Base-by-base conservation (phyloP, 2,113 vertebrate genomes). In the Athene noctua region DNA sequence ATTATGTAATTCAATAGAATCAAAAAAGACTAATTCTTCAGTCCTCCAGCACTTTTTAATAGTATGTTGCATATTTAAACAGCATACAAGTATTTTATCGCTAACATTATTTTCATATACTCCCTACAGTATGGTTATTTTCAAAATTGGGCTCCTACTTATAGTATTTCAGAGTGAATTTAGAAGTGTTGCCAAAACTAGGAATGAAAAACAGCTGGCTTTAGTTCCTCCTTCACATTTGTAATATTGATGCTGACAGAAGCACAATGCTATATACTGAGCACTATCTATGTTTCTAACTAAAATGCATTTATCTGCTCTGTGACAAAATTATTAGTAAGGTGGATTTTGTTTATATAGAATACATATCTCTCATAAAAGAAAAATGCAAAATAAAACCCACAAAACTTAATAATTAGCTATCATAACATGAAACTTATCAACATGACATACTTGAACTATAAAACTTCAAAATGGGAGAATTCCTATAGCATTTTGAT, bases 401-500 rank as follows among this genome's bases (percentile, higher is more conserved):
- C 58, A 61, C 22, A 19, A 38, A 82, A 71, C 47, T 80, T 82
- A 67, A 75, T 83, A 54, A 94, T 95, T 90, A 95, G 93, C 71
- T 62, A 71, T 82, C 63, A 29, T 12, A 83, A 82, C 26, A 77
- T 68, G n/a, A 68, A 95, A 70, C 54, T 61, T 79, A 89, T 71
- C 80, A 87, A 65, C 38, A 22, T 55, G 78, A 72, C 26, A 61
- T 63, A 73, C 3, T 54, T 80, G 65, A 89, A 57, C 84, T 59
- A 80, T 63, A 58, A 89, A 85, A 92, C 20, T 87, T 82, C 27
- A 89, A 68, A 89, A 13, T 2, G 4, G 19, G 57, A 66, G 32
- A 54, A 95, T 68, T 87, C 78, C 13, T 15, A 46, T 5, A 78
- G 90, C 57, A 90, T 82, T 97, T 90, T 96, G 93, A 86, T 92